Evolutionary conservation across 2,797 vertebrate species (phyloP), one percentile per base, ranked within the genome.

Genomic region (Paramormyrops hopkinsi): DNA sequence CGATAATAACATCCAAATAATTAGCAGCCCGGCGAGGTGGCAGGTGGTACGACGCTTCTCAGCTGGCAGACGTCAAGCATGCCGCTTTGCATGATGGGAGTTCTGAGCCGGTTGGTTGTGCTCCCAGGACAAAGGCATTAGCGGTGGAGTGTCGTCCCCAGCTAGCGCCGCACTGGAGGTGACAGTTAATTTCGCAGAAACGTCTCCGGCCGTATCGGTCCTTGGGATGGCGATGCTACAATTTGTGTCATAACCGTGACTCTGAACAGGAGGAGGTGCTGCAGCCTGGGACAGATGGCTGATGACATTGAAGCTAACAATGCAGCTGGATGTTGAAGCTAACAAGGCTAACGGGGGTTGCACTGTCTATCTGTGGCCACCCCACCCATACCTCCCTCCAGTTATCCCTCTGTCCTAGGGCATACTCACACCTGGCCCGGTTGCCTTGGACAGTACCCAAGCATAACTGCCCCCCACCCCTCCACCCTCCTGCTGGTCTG

Each of bases 281-380:
- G 88, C 56, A 59, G 84, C 89, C 89, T 88, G 88, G 89, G 90
- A 90, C 92, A 89, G 44, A 85, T 90, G 91, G 91, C 87, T 90
- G 89, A 86, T 73, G 90, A 90, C 87, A 37, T 51, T 82, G n/a
- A n/a, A n/a, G n/a, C n/a, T n/a, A n/a, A n/a, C n/a, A n/a, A n/a
- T n/a, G n/a, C n/a, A 48, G 86, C 86, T 82, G 12, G 86, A 83
- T 88, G 88, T 88, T 89, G 90, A 53, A 62, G 88, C 90, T 88
- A 87, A 91, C 90, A 90, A 69, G 76, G 88, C 87, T 51, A 41
- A 88, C 76, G 44, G 41, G 14, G 83, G 29, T 84, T 41, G 79
- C 82, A 51, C 83, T 88, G 89, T 92, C 92, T 91, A 89, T 88
- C 93, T 92, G 91, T 92, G 91, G 88, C 84, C 88, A 91, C 91